phyloP scores from a whole-genome alignment of 1,140 invertebrate species.

The Drosophila punjabiensis region DNA sequence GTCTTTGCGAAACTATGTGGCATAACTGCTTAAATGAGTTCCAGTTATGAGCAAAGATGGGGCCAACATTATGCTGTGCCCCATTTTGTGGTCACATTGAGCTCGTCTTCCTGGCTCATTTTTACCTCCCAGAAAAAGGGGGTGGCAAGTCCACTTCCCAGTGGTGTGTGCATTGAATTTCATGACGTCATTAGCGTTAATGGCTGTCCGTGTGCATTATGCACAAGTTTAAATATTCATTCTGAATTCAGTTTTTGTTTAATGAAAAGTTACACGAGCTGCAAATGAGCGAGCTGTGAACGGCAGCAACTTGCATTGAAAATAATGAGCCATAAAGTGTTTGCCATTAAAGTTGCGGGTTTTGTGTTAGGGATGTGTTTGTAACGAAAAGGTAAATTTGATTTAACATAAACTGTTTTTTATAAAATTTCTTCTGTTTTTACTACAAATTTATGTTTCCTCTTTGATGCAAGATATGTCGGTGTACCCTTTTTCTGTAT shows the following conservation, averaged over 20 bases:
- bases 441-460: background rate
- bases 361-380: background rate
- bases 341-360: constrained; percentile 50
- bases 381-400: background rate
- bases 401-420: background rate
- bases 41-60: constrained; percentile 22
- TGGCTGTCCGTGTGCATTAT: constrained; percentile 69
- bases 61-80: constrained; percentile 20
- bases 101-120: background rate
- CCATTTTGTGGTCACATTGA: constrained; percentile 35
- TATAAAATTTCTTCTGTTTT: background rate
- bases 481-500: background rate
- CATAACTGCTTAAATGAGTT: constrained; percentile 16
- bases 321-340: constrained; percentile 76
- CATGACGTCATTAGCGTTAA: constrained; percentile 78
- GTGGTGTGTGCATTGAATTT: constrained; percentile 65
- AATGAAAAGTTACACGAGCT: constrained; percentile 68
- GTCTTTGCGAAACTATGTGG: constrained; percentile 13
- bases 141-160: background rate
- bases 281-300: constrained; percentile 51
- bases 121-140: background rate
- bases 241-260: constrained; percentile 56
- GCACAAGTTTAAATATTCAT: constrained; percentile 69
- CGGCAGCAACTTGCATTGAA: constrained; percentile 57
- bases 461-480: background rate